Percentiles rank a stretch among this genome's conserved stretches.
Evolutionary conservation across 2,797 vertebrate species (phyloP).

Genomic region (Alexandromys oeconomus): DNA sequence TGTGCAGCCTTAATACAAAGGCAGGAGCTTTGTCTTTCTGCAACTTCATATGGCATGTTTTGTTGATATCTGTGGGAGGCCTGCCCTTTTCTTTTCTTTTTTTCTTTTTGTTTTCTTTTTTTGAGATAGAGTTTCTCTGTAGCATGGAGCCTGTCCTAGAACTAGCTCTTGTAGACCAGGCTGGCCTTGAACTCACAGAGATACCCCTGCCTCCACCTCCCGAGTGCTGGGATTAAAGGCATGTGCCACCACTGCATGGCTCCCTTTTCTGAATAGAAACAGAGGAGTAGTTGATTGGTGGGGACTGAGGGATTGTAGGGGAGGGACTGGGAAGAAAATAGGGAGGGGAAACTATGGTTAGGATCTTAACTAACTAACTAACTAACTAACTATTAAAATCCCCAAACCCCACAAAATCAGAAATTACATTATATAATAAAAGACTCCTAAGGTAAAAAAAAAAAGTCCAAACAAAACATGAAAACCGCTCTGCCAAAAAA

Average conservation of each 20-base stretch:
- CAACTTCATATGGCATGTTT: not conserved
- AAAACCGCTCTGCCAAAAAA: not conserved
- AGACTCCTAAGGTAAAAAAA: not conserved
- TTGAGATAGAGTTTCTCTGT: too few relatives aligned
- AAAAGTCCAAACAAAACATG: not conserved
- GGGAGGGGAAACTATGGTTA: not conserved
- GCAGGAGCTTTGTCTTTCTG: not conserved
- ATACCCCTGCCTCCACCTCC: too few relatives aligned
- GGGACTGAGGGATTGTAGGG: not conserved
- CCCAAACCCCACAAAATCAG: not conserved
- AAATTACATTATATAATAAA: not conserved
- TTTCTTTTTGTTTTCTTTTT: too few relatives aligned
- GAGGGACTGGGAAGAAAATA: not conserved
- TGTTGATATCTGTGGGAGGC: not conserved
- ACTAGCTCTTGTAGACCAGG: too few relatives aligned
- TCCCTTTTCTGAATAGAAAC: not conserved
- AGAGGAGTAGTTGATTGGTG: not conserved
- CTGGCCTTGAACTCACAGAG: too few relatives aligned
- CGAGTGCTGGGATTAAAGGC: too few relatives aligned
- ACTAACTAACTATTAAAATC: not conserved
- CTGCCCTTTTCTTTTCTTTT: not conserved
- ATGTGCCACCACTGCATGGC: too few relatives aligned
- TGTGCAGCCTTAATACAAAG: not conserved
- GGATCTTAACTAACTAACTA: not conserved
- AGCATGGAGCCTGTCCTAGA: too few relatives aligned